Evolutionary conservation across 2,888 invertebrate genomes (phyloP), one percentile per base, ranked within the genome.

Genomic region (Torymus texanus): DNA sequence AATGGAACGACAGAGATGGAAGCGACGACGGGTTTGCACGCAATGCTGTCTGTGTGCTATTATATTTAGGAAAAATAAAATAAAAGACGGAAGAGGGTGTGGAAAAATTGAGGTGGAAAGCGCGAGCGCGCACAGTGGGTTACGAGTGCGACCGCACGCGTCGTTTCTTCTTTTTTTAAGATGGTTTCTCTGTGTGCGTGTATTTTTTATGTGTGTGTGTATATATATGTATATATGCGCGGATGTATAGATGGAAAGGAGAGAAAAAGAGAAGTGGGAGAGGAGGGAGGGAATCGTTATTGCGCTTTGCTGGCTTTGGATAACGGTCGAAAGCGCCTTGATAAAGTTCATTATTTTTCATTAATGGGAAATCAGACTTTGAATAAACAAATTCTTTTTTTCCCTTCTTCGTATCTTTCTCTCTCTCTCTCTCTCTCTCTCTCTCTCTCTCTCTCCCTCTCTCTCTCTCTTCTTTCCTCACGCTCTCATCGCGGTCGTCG

Each of bases 21-120:
- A 41, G 41, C 5, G 8, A 41, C 41, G 41, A 50, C 18, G 12
- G 18, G 41, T 14, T 50, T 65, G 29, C 10, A n/a, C n/a, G n/a
- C n/a, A n/a, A n/a, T 12, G 62, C 8, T 18, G 29, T 13, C 67
- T 61, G 75, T n/a, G 41, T 12, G 14, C 13, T 24, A 0, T 18
- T 18, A 16, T 13, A 16, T 11, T 50, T 50, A 16, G 65, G 12
- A 16, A 66, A 18, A 16, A 66, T 12, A 51, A 51, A 51, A 51
- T 12, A 51, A 51, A 51, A 66, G 16, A 2, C 13, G 63, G 63
- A 29, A 41, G 14, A 18, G 14, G 4, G 29, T 29, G 21, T 13
- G 55, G 24, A 73, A 73, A 63, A 73, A 73, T 73, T 63, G 73
- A 73, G 62, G 63, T 73, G 55, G 63, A 73, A 63, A 73, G 73